phyloP scores from a whole-genome alignment of 2,113 vertebrate species.

The Zosterops pallidus region DNA sequence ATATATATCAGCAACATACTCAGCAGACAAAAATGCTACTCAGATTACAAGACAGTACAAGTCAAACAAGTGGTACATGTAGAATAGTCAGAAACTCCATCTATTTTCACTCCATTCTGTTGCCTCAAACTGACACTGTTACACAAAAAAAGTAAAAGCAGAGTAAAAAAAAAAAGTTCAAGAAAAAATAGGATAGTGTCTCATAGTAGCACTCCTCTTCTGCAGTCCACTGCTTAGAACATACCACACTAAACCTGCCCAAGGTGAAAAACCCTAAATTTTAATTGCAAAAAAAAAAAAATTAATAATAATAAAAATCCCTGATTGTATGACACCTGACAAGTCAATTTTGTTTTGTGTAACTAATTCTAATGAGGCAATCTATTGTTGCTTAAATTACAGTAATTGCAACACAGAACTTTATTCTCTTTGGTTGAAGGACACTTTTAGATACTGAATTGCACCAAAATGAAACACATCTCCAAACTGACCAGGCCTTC shows the following conservation, averaged over 20 bases:
- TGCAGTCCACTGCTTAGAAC: conserved; percentile 11
- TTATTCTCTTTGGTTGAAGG: background rate
- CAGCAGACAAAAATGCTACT: background rate
- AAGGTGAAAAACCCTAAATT: background rate
- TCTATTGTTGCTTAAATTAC: background rate
- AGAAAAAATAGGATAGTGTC: conserved; percentile 32
- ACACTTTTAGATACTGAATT: background rate
- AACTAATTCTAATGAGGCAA: background rate
- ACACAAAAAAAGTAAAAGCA: conserved; percentile 14
- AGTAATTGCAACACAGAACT: background rate
- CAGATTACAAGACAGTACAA: background rate
- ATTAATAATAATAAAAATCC: background rate
- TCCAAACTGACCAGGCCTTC: background rate
- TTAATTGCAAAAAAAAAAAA: background rate
- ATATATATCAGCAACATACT: background rate
- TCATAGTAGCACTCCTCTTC: background rate
- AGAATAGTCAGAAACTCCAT: background rate
- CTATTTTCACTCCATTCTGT: background rate
- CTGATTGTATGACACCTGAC: background rate
- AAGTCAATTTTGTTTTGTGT: background rate
- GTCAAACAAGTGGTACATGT: background rate
- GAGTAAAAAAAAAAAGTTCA: background rate
- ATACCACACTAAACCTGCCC: background rate
- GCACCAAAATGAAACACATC: background rate
- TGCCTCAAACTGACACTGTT: background rate